Evolutionary conservation across 2,797 vertebrate species (phyloP), one percentile per base, ranked within the genome.

Genomic region (Macroramphosus scolopax): DNA sequence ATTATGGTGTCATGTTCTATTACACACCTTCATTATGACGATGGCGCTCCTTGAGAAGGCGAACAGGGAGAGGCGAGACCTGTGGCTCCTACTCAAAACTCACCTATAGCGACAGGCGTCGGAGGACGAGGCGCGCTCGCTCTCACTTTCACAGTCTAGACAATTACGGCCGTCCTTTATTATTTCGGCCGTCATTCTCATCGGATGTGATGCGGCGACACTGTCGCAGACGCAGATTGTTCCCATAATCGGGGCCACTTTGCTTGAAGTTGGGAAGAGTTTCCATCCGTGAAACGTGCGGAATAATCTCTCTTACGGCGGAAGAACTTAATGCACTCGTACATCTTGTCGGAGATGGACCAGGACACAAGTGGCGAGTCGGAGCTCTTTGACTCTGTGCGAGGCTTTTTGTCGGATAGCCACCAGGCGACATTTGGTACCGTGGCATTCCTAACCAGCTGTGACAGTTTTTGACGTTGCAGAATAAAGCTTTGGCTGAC

Each of bases 1-100:
- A 87, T 88, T 84, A 82, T 41, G 70, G 77, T 83, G 85, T 84
- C 85, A 83, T 86, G 83, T 87, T 83, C 73, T 80, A 83, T 88
- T 86, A 86, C 72, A 81, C 81, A 83, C 82, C 81, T 86, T 81
- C 72, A 78, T 87, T 76, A 80, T 84, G 83, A 80, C 63, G 65
- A 26, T 10, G 56, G 32, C 18, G 67, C 71, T 74, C 60, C 57
- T 58, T 12, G 44, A 63, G 64, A 62, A 68, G 45, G 55, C 15
- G 16, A 69, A 58, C 55, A 61, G 26, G 49, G 50, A 32, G 39
- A 48, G 61, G 68, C 15, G 48, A 64, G 68, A 80, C 80, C 65
- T 56, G 56, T 52, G 60, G 65, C 59, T 56, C 34, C 33, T 50
- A 56, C 63, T 35, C 7, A 37, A 26, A 66, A 66, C 56, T 49